Conservation (phyloP, 2,888 invertebrate species). For the Flexamia atlantica region DNA sequence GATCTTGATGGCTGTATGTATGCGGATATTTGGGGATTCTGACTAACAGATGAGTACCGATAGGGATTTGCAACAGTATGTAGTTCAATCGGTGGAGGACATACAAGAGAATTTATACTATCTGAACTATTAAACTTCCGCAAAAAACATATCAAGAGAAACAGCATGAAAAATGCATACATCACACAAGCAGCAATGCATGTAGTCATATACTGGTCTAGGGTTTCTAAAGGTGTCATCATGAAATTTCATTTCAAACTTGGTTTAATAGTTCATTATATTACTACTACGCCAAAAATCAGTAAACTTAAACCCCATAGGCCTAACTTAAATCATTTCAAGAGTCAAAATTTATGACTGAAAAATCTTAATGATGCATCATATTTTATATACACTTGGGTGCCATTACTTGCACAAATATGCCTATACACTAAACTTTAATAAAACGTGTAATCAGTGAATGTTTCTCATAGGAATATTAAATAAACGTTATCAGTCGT, state of each 20-base stretch:
- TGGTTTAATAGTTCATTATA: too few relatives aligned
- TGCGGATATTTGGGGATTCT: constrained; percentile 45
- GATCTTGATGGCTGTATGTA: constrained; percentile 58
- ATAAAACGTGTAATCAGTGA: too few relatives aligned
- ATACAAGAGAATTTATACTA: constrained; percentile 55
- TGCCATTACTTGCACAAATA: too few relatives aligned
- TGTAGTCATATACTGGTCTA: constrained; percentile 64
- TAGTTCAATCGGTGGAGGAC: constrained; percentile 62
- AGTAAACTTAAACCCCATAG: too few relatives aligned
- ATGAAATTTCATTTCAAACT: constrained; percentile 59
- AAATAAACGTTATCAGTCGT: too few relatives aligned
- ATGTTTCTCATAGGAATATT: too few relatives aligned
- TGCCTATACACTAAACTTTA: too few relatives aligned
- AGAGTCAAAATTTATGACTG: too few relatives aligned
- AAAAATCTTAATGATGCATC: too few relatives aligned
- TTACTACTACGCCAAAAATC: too few relatives aligned
- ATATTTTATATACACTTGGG: too few relatives aligned
- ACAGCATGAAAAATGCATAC: constrained; percentile 63
- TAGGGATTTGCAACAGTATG: constrained; percentile 62
- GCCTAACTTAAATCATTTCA: too few relatives aligned
- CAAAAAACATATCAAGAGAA: constrained; percentile 61
- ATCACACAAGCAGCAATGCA: constrained; percentile 61
- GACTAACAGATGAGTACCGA: constrained; percentile 60
- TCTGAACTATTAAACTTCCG: constrained; percentile 62
- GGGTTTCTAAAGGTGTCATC: constrained; percentile 63